Conservation (phyloP, 2,888 invertebrate genomes). For the Himalopsyche tibetana region DNA sequence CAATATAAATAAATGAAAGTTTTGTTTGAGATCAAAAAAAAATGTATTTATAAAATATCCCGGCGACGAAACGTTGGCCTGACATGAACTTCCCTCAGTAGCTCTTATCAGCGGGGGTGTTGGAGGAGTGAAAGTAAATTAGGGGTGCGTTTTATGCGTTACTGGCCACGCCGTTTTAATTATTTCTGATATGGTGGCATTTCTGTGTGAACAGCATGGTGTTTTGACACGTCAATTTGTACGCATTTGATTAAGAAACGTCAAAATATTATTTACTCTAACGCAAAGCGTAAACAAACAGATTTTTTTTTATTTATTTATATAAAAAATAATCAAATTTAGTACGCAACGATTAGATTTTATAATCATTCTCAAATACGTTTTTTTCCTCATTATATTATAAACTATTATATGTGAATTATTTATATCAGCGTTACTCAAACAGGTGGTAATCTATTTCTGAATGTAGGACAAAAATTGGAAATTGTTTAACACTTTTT, state of each 20-base stretch:
- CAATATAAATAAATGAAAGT: no score
- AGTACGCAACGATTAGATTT: no score
- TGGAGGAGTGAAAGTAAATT: slow-evolving; percentile 30
- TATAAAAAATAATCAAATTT: no score
- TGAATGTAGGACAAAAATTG: no score
- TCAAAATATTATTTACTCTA: slow-evolving; percentile 20
- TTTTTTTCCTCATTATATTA: no score
- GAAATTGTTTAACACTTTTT: no score
- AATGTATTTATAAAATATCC: background rate
- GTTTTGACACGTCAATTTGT: slow-evolving; percentile 40
- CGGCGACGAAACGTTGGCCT: background rate
- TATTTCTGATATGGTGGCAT: slow-evolving; percentile 40
- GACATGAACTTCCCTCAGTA: background rate
- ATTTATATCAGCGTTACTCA: no score
- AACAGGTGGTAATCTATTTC: no score
- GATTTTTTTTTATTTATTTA: no score
- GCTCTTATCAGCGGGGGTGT: slow-evolving; percentile 37
- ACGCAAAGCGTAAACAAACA: no score
- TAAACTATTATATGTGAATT: no score
- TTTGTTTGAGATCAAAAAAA: background rate
- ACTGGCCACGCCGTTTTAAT: slow-evolving; percentile 35
- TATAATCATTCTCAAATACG: no score
- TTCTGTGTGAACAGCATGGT: slow-evolving; percentile 27
- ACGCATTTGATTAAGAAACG: slow-evolving; percentile 20
- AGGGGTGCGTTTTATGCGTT: slow-evolving; percentile 40